Conservation (phyloP, 2,797 vertebrate species). For the Cynopterus sphinx region DNA sequence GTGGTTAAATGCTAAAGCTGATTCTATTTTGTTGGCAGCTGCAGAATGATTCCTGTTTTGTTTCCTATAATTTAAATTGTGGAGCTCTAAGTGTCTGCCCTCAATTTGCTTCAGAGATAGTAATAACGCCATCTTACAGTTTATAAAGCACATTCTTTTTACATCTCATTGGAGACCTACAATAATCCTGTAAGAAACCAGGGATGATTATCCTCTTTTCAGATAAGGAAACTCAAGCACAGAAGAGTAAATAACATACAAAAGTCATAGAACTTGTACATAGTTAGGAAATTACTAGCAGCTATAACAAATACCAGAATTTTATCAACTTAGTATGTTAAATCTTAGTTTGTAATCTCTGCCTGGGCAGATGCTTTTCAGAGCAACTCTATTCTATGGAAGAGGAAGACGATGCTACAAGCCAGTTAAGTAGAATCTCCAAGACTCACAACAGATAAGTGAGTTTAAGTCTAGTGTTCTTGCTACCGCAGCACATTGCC, state of each 20-base stretch:
- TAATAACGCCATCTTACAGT: not conserved
- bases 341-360: not conserved
- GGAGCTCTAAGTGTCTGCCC: not conserved
- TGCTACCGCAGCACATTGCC: not conserved
- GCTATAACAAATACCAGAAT: not conserved
- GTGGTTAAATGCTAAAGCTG: not conserved
- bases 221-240: conserved; percentile 1
- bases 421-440: not conserved
- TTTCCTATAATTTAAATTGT: conserved; percentile 13
- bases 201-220: not conserved
- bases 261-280: not conserved
- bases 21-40: conserved; percentile 25
- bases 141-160: not conserved
- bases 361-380: not conserved
- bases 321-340: not conserved
- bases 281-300: not conserved
- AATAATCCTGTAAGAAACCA: not conserved
- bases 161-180: not conserved
- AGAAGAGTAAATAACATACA: not conserved
- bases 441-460: not conserved
- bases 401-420: not conserved
- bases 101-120: not conserved
- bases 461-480: not conserved
- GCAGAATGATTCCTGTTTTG: not conserved
- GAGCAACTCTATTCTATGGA: not conserved